Base-by-base conservation (phyloP, 2,797 vertebrate genomes). In the Anguilla obscura region DNA sequence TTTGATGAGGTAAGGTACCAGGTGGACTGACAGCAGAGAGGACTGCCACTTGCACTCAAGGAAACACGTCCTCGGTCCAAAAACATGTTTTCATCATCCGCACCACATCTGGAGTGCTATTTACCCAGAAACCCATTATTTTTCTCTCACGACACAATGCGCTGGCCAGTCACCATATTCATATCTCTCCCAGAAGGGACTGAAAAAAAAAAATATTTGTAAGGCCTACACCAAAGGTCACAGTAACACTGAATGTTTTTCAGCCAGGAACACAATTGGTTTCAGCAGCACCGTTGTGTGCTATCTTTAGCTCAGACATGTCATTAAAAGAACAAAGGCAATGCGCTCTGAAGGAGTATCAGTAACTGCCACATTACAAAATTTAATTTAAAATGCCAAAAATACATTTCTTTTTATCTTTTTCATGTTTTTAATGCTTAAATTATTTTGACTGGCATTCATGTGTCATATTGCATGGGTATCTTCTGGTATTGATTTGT, bases 41-140 rank as follows among this genome's bases (percentile, higher is more conserved):
- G 30, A 52, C n/a, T 3, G 50, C 33, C 56, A 63, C 90, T 92
- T 86, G 89, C 89, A 90, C 27, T 85, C 54, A 96, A 95, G 95
- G 96, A 96, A 92, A 92, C 89, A 92, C 93, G 88, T 89, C 89
- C 91, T 86, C 90, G 88, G 92, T 63, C 56, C 90, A 96, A 96
- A 85, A 96, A 96, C 94, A 94, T 95, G 94, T 95, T 96, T 96
- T 96, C 92, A 93, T 93, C 92, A 93, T 93, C 92, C 92, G 0
- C 89, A 89, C 91, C 90, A 89, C 91, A 92, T 93, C 92, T 87
- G 86, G 92, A 90, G 84, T 50, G 40, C 85, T 86, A 83, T 89
- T 92, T 89, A 92, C 91, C 92, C 92, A 93, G 89, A 74, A 85
- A 87, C 89, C 88, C 69, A 85, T 91, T 87, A 88, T 91, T 87